Percentiles rank a stretch among this genome's conserved stretches.
Conservation (phyloP, 2,113 vertebrate species). For the Toxotes jaculatrix region DNA sequence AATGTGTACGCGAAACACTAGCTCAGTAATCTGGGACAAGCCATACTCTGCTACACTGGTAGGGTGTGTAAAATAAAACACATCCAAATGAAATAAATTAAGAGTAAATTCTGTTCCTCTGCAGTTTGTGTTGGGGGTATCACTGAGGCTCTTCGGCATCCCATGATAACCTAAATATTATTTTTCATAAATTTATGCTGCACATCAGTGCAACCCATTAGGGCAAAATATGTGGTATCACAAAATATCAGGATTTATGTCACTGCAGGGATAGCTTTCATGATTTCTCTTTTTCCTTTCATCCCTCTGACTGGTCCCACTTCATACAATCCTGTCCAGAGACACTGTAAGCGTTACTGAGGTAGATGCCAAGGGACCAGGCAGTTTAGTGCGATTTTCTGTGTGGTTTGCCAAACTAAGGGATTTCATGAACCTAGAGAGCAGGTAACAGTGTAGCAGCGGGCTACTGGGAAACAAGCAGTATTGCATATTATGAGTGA, state of each 20-base stretch:
- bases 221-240: not conserved
- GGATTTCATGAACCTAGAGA: conserved; percentile 51
- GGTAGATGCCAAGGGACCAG: conserved; percentile 23
- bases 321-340: conserved; percentile 7
- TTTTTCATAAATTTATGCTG: not conserved
- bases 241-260: conserved; percentile 4
- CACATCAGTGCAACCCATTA: not conserved
- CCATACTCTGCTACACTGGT: not conserved
- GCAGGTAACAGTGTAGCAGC: conserved; percentile 22
- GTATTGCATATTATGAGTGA: conserved; percentile 46
- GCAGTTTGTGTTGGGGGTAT: no score
- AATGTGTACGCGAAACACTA: not conserved
- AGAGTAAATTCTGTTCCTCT: not conserved
- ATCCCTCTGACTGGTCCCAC: conserved; percentile 8
- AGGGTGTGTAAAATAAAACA: not conserved
- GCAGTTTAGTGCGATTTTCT: conserved; percentile 28
- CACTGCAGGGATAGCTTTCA: not conserved
- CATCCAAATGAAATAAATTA: not conserved
- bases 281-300: not conserved
- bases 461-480: conserved; percentile 23
- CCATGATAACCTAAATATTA: not conserved
- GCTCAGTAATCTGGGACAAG: not conserved
- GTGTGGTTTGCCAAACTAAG: conserved; percentile 36
- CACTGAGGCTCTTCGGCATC: not conserved
- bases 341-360: conserved; percentile 4